A percentile compares a stretch with the other conserved stretches of the same genome.
These are phyloP conservation scores for Xiphophorus couchianus DNA, from an alignment of 2,113 vertebrate genomes.

Conservation along the genomic window DNA sequence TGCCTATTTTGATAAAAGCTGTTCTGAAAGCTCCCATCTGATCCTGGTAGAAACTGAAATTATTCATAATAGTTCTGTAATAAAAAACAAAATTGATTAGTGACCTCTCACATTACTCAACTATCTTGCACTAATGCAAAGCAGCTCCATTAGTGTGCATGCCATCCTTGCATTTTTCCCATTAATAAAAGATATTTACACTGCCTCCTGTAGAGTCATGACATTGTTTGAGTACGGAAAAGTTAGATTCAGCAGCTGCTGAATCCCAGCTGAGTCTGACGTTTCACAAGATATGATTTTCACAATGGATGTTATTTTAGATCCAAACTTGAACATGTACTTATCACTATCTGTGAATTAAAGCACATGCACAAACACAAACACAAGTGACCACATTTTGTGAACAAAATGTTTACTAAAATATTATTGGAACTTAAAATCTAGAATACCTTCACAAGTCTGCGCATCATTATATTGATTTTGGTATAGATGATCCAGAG, in stretches of 20 bases:
- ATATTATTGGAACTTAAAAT: not conserved
- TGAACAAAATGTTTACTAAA: not conserved
- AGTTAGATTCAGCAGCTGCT: too few species aligned
- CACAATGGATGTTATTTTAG: not conserved
- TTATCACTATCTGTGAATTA: not conserved
- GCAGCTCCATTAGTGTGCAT: not conserved
- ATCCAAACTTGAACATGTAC: not conserved
- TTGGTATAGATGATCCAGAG: rapidly evolving
- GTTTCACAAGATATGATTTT: not conserved
- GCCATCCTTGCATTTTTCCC: not conserved
- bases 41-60: not conserved
- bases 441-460: not conserved
- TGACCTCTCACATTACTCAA: not conserved
- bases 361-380: not conserved
- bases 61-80: conserved; percentile 24
- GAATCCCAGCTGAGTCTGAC: too few species aligned
- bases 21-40: rapidly evolving
- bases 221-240: rapidly evolving
- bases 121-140: not conserved
- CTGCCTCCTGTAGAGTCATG: not conserved
- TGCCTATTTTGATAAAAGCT: not conserved
- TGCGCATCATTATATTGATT: rapidly evolving
- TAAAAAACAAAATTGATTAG: not conserved
- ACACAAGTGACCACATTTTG: not conserved
- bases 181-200: conserved; percentile 17